phyloP scores from a whole-genome alignment of 2,888 invertebrate species.

The Eurytoma californica region DNA sequence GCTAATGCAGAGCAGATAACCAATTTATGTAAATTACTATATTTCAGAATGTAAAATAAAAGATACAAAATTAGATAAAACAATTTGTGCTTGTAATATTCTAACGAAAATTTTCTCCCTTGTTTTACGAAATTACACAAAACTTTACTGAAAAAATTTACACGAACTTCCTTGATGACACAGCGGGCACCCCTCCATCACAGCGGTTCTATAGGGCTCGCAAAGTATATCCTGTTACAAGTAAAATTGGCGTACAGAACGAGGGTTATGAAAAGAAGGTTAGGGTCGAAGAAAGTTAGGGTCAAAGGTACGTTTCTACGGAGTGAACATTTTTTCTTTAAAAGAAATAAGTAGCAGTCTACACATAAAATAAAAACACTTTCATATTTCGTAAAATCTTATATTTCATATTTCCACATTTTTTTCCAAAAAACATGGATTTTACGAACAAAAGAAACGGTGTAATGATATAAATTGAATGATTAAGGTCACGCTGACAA shows the following conservation, averaged over 20 bases:
- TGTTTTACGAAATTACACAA: neutral
- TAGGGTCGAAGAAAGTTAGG: constrained; percentile 33
- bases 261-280: constrained; percentile 26
- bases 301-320: constrained; percentile 30
- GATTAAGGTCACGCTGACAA: neutral
- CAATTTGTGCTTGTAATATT: neutral
- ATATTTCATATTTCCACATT: no score
- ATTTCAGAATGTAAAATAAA: no score
- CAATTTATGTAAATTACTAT: no score
- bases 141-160: neutral
- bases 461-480: neutral
- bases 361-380: neutral
- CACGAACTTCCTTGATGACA: neutral
- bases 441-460: neutral
- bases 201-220: neutral
- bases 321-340: neutral
- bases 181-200: neutral
- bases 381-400: neutral
- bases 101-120: neutral
- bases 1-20: no score
- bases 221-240: constrained; percentile 30
- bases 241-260: constrained; percentile 30
- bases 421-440: no score
- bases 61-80: neutral
- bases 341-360: neutral